A percentile compares a stretch with the other conserved stretches of the same genome.
Evolutionary conservation across 2,113 vertebrate genomes (phyloP).

Genomic region (Megaceryle maxima): DNA sequence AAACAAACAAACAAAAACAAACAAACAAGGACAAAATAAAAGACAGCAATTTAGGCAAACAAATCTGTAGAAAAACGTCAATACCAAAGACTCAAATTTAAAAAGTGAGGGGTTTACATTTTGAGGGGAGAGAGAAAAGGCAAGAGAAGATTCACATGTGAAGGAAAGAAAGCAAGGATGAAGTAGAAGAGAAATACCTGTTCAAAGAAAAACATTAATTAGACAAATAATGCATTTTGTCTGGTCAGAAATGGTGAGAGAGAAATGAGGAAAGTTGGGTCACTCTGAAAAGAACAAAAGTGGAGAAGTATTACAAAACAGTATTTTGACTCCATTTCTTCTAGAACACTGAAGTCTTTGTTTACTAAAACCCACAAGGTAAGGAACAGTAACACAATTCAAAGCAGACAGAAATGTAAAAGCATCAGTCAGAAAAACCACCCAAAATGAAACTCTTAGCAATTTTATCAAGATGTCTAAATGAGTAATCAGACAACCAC

Average conservation of each 20-base stretch:
- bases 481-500: neutral
- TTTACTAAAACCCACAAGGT: neutral
- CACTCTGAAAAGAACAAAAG: constrained; percentile 52
- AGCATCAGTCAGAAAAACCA: neutral
- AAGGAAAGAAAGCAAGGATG: constrained; percentile 21
- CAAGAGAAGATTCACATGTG: constrained; percentile 4
- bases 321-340: neutral
- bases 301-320: constrained; percentile 16
- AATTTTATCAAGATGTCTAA: neutral
- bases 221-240: constrained; percentile 54
- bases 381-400: neutral
- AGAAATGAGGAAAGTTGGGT: constrained; percentile 41
- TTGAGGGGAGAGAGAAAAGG: neutral
- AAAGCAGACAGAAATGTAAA: neutral
- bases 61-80: neutral
- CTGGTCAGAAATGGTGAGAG: constrained; percentile 28
- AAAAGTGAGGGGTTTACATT: neutral
- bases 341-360: neutral
- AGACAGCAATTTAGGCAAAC: neutral
- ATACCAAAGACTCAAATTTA: neutral
- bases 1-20: too few relatives aligned
- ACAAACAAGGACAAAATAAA: neutral
- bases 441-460: neutral
- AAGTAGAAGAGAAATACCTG: constrained; percentile 46
- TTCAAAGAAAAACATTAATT: constrained; percentile 62